These are phyloP conservation scores for Hyles lineata DNA, from an alignment of 2,888 invertebrate species.

Conservation along the genomic window DNA sequence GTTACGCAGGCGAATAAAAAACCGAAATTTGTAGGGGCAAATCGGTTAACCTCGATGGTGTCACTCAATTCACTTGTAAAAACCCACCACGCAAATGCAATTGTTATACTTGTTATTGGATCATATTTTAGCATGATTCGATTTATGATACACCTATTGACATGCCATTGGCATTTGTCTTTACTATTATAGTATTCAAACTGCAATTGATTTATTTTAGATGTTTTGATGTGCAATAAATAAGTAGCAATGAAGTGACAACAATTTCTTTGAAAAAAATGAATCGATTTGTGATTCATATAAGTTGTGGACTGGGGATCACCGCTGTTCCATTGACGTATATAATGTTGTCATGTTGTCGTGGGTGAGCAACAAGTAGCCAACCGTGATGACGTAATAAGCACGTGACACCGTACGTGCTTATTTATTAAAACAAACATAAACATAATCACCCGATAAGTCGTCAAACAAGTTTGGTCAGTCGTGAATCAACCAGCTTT, in stretches of 20 bases:
- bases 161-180: constrained; percentile 3
- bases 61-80: constrained; percentile 51
- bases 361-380: background rate
- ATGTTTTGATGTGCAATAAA: background rate
- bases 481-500: background rate
- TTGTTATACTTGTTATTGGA: constrained; percentile 34
- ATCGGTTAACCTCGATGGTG: constrained; percentile 58
- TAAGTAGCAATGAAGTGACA: background rate
- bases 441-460: background rate
- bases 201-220: background rate
- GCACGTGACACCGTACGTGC: background rate
- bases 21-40: constrained; percentile 62
- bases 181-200: constrained; percentile 9
- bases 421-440: background rate
- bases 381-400: background rate
- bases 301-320: background rate
- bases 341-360: background rate
- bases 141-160: constrained; percentile 34
- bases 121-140: constrained; percentile 39
- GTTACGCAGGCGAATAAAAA: constrained; percentile 49
- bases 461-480: background rate
- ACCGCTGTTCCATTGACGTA: background rate
- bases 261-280: background rate
- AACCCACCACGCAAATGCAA: constrained; percentile 35
- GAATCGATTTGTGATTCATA: background rate